Base-by-base conservation (phyloP, 1,140 invertebrate genomes). In the Kradibia gibbosae region DNA sequence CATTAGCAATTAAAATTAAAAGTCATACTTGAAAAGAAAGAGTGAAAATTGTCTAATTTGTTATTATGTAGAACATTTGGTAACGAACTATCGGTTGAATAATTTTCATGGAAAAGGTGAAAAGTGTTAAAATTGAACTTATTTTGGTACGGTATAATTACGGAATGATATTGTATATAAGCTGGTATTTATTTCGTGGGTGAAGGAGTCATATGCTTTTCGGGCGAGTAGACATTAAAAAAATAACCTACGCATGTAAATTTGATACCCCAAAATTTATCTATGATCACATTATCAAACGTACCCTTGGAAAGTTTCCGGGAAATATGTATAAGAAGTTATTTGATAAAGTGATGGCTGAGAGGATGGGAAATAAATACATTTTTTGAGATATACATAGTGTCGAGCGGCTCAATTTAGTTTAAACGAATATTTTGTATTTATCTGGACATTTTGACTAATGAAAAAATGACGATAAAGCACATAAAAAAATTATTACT, bases 201-300 rank as follows among this genome's bases (percentile, higher is more conserved):
- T 60, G 60, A 78, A 48, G 62, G 62, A 15, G n/a, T 17, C 28
- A 8, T 48, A 3, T 71, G 42, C 53, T 1, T 3, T 22, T 5
- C 25, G 13, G 28, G 50, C 55, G 48, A 36, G 15, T 10, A 53
- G 72, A 55, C 28, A 74, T n/a, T n/a, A n/a, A 60, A 75, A 75
- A 42, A 75, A 28, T n/a, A n/a, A 39, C n/a, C 22, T 1, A 15
- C 25, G n/a, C 2, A 25, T 11, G 60, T 20, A 67, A 48, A 50
- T 67, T 67, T 70, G 76, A 70, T 48, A 67, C 65, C 70, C 31
- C 15, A 50, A 62, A 78, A 78, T 67, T 67, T 67, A 78, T 70
- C 62, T 67, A 60, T 36, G 48, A 77, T 77, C 60, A 15, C 60
- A 31, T 28, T 62, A 62, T 11, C 28, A 62, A 62, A 62, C 31